phyloP scores from a whole-genome alignment of 1,140 invertebrate genomes.

The Berghia stephanieae region DNA sequence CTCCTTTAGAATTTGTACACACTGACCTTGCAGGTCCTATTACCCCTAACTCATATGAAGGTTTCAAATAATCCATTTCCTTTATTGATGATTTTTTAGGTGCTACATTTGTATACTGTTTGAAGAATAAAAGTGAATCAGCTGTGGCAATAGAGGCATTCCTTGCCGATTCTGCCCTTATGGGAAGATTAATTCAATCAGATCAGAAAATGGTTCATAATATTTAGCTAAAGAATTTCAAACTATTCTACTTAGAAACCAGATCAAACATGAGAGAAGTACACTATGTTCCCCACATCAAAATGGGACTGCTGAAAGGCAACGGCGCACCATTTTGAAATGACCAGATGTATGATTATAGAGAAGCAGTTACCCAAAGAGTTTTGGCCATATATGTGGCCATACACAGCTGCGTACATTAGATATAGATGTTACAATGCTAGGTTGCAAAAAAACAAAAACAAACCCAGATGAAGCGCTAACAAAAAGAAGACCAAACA shows the following conservation, averaged over 20 bases:
- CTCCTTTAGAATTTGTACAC: slow-evolving; percentile 21
- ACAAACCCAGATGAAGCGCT: too few relatives aligned
- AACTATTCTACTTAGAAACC: not conserved
- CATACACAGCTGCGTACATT: slow-evolving; percentile 39
- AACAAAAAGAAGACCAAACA: too few relatives aligned
- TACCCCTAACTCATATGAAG: slow-evolving; percentile 21
- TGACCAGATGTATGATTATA: slow-evolving; percentile 33
- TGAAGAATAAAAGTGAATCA: slow-evolving; percentile 29
- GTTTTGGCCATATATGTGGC: slow-evolving; percentile 48
- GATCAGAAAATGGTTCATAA: not conserved
- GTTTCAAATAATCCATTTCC: slow-evolving; percentile 22
- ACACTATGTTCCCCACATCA: slow-evolving; percentile 12
- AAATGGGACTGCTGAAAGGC: too few relatives aligned
- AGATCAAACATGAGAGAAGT: not conserved
- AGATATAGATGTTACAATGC: slow-evolving; percentile 37
- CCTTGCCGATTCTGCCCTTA: slow-evolving; percentile 11
- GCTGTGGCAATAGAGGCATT: slow-evolving; percentile 6
- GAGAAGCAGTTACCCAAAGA: slow-evolving; percentile 38
- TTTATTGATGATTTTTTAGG: slow-evolving; percentile 35
- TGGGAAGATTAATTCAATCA: not conserved
- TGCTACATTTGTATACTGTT: slow-evolving; percentile 19
- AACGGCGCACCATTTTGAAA: slow-evolving; percentile 26
- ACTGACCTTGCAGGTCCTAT: slow-evolving; percentile 28
- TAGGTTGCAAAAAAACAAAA: too few relatives aligned
- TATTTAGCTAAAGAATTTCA: slow-evolving; percentile 9